These are phyloP conservation scores for Muscina levida DNA, from an alignment of 2,888 invertebrate genomes.

Conservation along the genomic window DNA sequence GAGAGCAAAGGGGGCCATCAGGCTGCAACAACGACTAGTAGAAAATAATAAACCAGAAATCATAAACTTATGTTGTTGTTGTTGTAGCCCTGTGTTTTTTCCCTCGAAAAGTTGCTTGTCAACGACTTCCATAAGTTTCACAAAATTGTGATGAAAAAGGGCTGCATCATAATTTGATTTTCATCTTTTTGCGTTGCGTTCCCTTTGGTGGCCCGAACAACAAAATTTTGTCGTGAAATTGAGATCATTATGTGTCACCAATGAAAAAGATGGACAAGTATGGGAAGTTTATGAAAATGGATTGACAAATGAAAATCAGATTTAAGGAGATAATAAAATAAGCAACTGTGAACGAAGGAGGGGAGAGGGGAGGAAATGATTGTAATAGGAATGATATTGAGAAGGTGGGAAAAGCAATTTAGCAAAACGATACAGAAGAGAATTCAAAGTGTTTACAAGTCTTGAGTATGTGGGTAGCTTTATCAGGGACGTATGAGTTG, in stretches of 20 bases:
- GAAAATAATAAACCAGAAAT: background rate
- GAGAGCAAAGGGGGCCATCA: background rate
- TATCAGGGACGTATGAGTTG: too few species aligned
- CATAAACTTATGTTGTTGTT: too few species aligned
- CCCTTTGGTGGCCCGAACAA: background rate
- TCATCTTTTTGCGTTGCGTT: background rate
- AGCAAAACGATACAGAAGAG: too few species aligned
- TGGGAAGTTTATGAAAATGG: background rate
- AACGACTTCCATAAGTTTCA: background rate
- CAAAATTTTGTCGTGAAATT: background rate
- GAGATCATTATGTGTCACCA: background rate
- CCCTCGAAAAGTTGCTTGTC: background rate
- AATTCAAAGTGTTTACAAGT: too few species aligned
- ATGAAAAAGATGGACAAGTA: background rate
- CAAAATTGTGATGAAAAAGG: conserved; percentile 18
- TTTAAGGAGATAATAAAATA: too few species aligned
- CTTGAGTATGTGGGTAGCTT: too few species aligned
- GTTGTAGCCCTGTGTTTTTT: too few species aligned
- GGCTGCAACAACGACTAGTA: background rate
- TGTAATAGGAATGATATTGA: too few species aligned
- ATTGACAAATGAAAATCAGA: background rate
- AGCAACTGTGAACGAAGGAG: too few species aligned
- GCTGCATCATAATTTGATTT: conserved; percentile 3
- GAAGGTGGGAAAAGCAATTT: too few species aligned
- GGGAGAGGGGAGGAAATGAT: too few species aligned